phyloP scores from a whole-genome alignment of 1,140 invertebrate species.

The Leptestheria dahalacensis region DNA sequence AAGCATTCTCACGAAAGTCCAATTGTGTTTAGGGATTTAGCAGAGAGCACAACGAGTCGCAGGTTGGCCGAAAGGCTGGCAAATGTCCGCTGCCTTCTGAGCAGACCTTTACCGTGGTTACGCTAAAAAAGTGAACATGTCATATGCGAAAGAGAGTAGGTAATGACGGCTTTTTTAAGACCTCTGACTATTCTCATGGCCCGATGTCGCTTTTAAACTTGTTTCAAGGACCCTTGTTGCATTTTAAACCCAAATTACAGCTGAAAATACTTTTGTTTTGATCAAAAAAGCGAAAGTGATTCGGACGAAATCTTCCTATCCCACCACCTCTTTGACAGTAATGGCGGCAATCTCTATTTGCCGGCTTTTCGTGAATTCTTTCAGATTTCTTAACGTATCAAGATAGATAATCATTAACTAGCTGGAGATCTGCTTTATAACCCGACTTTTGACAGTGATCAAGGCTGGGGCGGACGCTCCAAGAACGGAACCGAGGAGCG shows the following conservation, averaged over 20 bases:
- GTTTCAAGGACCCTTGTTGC: too few species aligned
- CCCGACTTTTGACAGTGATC: not conserved
- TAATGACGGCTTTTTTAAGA: not conserved
- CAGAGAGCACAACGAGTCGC: not conserved
- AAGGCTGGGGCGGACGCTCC: slow-evolving; percentile 10
- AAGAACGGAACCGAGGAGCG: slow-evolving; percentile 15
- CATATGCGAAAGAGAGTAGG: not conserved
- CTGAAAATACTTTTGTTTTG: too few species aligned
- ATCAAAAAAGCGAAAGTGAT: too few species aligned
- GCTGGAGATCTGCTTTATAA: not conserved
- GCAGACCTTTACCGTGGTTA: not conserved
- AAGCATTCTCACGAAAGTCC: too few species aligned
- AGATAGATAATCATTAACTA: not conserved
- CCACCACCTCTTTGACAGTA: not conserved
- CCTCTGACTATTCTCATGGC: not conserved
- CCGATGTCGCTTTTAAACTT: too few species aligned
- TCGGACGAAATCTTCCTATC: too few species aligned
- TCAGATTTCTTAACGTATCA: not conserved
- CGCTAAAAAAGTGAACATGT: not conserved
- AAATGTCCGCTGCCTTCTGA: not conserved
- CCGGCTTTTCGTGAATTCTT: not conserved
- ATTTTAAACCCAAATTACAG: too few species aligned
- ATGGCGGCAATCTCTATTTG: not conserved
- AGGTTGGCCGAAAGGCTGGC: not conserved
- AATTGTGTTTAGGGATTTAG: not conserved